Evolutionary conservation across 2,113 vertebrate genomes (phyloP).

Genomic region (Pavo muticus): DNA sequence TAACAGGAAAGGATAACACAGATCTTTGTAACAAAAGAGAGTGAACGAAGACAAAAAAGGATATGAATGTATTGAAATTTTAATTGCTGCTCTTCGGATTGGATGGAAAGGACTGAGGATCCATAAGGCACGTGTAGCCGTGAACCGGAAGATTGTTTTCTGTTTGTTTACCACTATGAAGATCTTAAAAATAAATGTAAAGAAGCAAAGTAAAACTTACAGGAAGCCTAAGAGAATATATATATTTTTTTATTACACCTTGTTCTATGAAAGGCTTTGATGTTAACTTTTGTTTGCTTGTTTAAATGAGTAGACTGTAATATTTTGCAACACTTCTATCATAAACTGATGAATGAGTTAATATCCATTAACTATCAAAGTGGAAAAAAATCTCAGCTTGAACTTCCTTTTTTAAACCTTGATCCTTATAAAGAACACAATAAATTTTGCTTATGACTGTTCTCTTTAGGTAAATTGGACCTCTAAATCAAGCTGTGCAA

Average conservation of each 20-base stretch:
- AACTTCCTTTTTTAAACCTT: background rate
- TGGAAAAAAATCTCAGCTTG: background rate
- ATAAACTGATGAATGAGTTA: background rate
- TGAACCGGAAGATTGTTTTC: slow-evolving; percentile 97
- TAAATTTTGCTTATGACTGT: background rate
- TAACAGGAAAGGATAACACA: accelerated
- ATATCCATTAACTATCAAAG: background rate
- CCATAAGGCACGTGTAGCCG: slow-evolving; percentile 92
- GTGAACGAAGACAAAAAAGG: slow-evolving; percentile 77
- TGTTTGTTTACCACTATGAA: slow-evolving; percentile 97
- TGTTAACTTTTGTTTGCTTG: background rate
- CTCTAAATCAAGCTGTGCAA: background rate
- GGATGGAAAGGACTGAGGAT: slow-evolving; percentile 94
- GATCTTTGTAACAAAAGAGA: background rate
- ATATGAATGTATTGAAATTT: slow-evolving; percentile 96
- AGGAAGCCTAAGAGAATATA: background rate
- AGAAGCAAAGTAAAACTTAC: background rate
- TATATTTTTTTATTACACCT: background rate
- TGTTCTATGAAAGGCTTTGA: background rate
- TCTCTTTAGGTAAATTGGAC: background rate
- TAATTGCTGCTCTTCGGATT: slow-evolving; percentile 90
- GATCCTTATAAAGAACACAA: background rate
- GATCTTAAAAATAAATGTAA: slow-evolving; percentile 77
- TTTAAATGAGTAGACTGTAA: background rate
- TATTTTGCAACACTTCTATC: background rate